Base-by-base conservation (phyloP, 2,888 invertebrate genomes). In the Scotopteryx bipunctaria region DNA sequence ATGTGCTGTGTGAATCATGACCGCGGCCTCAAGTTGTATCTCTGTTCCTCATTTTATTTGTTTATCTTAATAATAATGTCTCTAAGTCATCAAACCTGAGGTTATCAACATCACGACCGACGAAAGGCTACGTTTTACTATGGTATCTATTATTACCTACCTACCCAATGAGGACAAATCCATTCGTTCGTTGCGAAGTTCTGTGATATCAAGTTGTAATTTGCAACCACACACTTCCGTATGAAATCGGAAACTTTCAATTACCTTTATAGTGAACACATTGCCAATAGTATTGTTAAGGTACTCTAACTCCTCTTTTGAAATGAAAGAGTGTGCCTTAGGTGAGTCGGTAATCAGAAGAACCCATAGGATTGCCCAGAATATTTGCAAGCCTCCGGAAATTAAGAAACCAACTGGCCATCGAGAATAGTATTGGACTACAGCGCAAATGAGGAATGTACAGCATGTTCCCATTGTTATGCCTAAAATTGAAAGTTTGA, bases 381-480 rank as follows among this genome's bases (percentile, higher is more conserved):
- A 6, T 0, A 91, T 67, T 67, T 93, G 91, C 3, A 91, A 64
- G 0, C 91, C 69, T 0, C 93, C 92, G 0, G 92, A 84, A n/a
- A 92, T 71, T 66, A 94, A 94, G 80, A 94, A 94, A 0, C 93
- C 94, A 70, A 91, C 87, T 1, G 91, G 90, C 94, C 95, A 95
- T 33, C 92, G 92, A 0, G 92, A 80, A 8, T 81, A 78, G 48
- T 92, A 92, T 8, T 94, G 93, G 0, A 94, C 86, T 0, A 87
- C 74, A 1, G 94, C 94, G 53, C 94, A 92, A 25, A 94, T 71
- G 0, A 94, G 91, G 78, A 94, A 94, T 0, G 94, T 93, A 1
- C 92, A 83, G 49, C 93, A 93, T 0, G 94, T 94, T 3, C 94
- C 95, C 14, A 74, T 79, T 2, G 89, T 90, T 35, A 84, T 75